phyloP scores from a whole-genome alignment of 1,140 invertebrate genomes.

The Plutomurus gul region DNA sequence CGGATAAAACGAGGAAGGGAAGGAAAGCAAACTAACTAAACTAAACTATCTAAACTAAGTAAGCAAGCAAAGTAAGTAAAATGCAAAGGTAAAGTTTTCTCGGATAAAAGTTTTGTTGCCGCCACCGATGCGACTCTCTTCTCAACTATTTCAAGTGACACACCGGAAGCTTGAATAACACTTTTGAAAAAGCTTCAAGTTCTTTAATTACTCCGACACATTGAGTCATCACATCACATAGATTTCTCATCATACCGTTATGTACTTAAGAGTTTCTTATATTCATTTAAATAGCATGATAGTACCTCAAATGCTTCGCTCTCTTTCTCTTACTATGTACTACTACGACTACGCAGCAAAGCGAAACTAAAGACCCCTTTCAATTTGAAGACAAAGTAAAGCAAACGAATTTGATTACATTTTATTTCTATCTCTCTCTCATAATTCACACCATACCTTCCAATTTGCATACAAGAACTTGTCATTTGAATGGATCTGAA shows the following conservation, averaged over 20 bases:
- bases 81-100: constrained; percentile 16
- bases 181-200: constrained; percentile 23
- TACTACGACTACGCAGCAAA: no score
- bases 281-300: constrained; percentile 24
- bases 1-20: constrained; percentile 31
- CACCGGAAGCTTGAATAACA: constrained; percentile 25
- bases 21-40: constrained; percentile 4
- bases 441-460: not conserved
- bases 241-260: not conserved
- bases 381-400: not conserved
- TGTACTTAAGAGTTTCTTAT: not conserved
- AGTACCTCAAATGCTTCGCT: no score
- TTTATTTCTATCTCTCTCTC: not conserved
- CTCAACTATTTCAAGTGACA: not conserved
- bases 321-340: no score
- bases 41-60: constrained; percentile 10
- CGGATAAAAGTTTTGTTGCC: not conserved
- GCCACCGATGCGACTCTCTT: not conserved
- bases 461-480: constrained; percentile 12
- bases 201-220: constrained; percentile 35
- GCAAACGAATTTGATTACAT: constrained; percentile 28
- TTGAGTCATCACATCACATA: constrained; percentile 26
- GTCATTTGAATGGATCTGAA: no score
- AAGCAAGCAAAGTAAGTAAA: not conserved
- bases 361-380: not conserved